phyloP scores from a whole-genome alignment of 2,113 vertebrate species.

The Paracanthobrama guichenoti region DNA sequence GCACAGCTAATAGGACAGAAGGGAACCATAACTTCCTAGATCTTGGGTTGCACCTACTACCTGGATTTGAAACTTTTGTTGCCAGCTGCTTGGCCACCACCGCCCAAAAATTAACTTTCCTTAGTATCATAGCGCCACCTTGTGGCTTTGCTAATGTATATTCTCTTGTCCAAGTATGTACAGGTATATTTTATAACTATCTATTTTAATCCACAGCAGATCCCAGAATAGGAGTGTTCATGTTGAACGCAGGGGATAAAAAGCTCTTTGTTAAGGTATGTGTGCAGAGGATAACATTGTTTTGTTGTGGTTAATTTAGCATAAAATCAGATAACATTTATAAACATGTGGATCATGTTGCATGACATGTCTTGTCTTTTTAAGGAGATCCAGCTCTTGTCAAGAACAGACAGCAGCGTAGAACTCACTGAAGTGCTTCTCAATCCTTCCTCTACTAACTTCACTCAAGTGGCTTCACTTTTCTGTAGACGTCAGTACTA shows the following conservation, averaged over 20 bases:
- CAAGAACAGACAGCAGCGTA: slow-evolving; percentile 76
- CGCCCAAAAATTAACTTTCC: not conserved
- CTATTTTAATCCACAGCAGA: slow-evolving; percentile 68
- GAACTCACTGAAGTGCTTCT: slow-evolving; percentile 83
- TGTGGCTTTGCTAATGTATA: not conserved
- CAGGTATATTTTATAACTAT: not conserved
- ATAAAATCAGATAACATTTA: not conserved
- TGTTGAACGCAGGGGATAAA: slow-evolving; percentile 89
- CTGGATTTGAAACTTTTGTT: not conserved
- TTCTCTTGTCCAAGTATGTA: not conserved
- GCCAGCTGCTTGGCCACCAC: not conserved
- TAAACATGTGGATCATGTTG: not conserved
- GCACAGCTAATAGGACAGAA: not conserved
- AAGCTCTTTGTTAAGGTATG: slow-evolving; percentile 90
- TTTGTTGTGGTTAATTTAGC: not conserved
- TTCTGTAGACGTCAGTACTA: slow-evolving; percentile 82
- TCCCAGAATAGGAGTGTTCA: slow-evolving; percentile 83
- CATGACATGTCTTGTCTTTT: slow-evolving; percentile 30
- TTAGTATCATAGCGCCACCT: not conserved
- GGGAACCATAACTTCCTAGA: slow-evolving; percentile 7
- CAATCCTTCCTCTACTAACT: slow-evolving; percentile 82
- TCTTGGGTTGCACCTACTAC: not conserved
- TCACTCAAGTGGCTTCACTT: slow-evolving; percentile 87
- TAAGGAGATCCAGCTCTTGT: slow-evolving; percentile 83
- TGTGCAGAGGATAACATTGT: not conserved